These are phyloP conservation scores for Amphiura filiformis DNA, from an alignment of 35 echinoderm and acorn worm genomes.

Conservation along the genomic window DNA sequence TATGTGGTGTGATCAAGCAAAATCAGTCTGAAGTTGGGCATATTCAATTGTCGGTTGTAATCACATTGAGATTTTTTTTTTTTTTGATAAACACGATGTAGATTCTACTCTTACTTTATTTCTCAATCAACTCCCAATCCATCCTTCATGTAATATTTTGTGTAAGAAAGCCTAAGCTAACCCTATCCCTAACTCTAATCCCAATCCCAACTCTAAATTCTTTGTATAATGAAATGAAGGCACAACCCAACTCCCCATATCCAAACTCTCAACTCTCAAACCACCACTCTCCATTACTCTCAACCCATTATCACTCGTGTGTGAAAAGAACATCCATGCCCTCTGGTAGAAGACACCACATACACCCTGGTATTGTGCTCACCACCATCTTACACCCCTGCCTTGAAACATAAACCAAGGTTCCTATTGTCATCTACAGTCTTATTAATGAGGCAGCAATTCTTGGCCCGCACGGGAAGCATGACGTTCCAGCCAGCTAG, in stretches of 20 bases:
- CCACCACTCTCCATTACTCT: neutral
- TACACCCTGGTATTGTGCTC: neutral
- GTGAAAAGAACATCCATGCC: conserved; percentile 10
- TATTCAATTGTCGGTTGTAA: neutral
- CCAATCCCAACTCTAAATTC: no score
- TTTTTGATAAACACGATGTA: no score
- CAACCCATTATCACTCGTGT: neutral
- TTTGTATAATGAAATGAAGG: no score
- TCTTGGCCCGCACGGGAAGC: no score
- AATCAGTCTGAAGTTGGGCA: no score
- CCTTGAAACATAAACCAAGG: neutral
- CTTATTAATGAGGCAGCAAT: neutral
- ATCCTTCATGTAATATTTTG: no score
- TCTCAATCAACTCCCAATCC: no score
- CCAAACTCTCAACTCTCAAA: neutral
- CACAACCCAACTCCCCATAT: neutral
- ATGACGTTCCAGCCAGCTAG: neutral
- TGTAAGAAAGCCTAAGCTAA: no score
- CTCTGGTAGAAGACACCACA: neutral
- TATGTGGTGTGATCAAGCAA: no score
- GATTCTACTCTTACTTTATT: no score
- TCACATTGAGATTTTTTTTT: no score
- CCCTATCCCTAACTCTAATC: no score
- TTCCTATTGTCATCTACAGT: neutral
- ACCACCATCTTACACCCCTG: neutral